These are phyloP conservation scores for Nebria brevicollis DNA, from an alignment of 2,888 invertebrate genomes.

Conservation along the genomic window DNA sequence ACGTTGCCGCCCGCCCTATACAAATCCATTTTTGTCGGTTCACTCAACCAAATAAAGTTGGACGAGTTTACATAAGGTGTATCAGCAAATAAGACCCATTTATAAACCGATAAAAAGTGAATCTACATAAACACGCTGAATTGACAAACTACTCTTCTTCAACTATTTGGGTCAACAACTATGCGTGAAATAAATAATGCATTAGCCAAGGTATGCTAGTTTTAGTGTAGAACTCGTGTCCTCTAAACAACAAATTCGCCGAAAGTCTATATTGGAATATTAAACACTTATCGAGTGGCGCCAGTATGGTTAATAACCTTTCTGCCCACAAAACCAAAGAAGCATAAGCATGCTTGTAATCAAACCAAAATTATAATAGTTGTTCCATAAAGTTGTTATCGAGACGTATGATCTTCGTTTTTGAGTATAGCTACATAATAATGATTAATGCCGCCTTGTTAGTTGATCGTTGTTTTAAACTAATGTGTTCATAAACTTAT, in stretches of 20 bases:
- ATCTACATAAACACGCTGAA: not conserved
- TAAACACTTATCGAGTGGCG: too few relatives aligned
- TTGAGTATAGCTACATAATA: not conserved
- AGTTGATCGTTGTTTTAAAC: not conserved
- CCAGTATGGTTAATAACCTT: not conserved
- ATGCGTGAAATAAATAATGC: not conserved
- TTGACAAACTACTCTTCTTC: not conserved
- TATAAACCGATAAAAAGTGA: constrained; percentile 24
- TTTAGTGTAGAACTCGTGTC: too few relatives aligned
- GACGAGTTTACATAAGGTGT: constrained; percentile 41
- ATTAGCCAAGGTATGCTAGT: too few relatives aligned
- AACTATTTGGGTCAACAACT: not conserved
- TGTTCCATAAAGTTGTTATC: not conserved
- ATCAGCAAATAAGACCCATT: constrained; percentile 39
- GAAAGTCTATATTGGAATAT: too few relatives aligned
- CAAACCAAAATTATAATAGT: not conserved
- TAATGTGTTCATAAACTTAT: not conserved
- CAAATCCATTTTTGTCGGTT: not conserved
- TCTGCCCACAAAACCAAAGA: not conserved
- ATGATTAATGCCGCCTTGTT: not conserved
- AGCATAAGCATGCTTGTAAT: not conserved
- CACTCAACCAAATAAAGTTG: constrained; percentile 40
- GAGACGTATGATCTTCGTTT: not conserved
- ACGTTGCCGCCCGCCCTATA: not conserved
- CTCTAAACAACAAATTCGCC: too few relatives aligned